Evolutionary conservation across 1,140 invertebrate species (phyloP).

Genomic region (Drosophila virilis): DNA sequence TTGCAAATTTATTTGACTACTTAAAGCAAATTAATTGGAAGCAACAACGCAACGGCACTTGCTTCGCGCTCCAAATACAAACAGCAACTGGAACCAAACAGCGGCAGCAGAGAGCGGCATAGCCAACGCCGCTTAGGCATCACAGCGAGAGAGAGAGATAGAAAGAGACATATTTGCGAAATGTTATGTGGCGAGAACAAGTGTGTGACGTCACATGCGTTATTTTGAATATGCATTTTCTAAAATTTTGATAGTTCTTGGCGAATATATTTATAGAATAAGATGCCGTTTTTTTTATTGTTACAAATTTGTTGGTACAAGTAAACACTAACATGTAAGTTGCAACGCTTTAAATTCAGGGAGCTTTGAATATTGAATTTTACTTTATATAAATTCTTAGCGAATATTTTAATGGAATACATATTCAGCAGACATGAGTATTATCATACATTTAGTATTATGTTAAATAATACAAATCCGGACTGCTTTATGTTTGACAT

Average conservation of each 20-base stretch:
- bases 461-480: no score
- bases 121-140: conserved; percentile 17
- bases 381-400: no score
- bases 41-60: conserved; percentile 49
- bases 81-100: conserved; percentile 62
- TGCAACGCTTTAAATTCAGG: no score
- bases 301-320: no score
- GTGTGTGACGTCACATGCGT: conserved; percentile 25
- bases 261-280: neutral
- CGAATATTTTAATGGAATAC: no score
- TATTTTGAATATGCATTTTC: conserved; percentile 7
- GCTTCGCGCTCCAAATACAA: conserved; percentile 63
- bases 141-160: conserved; percentile 1
- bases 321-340: no score
- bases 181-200: conserved; percentile 12
- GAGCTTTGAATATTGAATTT: no score
- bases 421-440: no score
- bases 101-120: conserved; percentile 45
- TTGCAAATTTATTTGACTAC: conserved; percentile 22
- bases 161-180: conserved; percentile 1
- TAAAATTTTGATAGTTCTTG: neutral
- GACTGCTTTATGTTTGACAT: no score
- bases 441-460: no score
- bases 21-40: conserved; percentile 32
- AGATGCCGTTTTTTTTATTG: no score